Percentiles rank a stretch among this genome's conserved stretches.
Conservation (phyloP, 2,888 invertebrate genomes). For the Choristoneura rosaceana region DNA sequence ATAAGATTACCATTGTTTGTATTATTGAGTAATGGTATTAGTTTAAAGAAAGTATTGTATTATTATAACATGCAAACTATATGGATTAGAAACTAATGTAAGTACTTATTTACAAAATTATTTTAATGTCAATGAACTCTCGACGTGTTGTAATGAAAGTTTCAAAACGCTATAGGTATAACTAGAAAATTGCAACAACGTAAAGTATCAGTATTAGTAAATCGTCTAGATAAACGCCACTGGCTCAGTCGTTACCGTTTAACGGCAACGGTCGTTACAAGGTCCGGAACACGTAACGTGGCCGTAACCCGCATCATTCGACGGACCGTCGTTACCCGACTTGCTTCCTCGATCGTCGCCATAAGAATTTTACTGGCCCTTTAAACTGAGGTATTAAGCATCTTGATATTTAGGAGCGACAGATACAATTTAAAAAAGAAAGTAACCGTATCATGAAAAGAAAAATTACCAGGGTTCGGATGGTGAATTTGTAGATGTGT, state of each 20-base stretch:
- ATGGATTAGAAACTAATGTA: neutral
- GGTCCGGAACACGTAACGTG: constrained; percentile 60
- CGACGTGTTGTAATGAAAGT: neutral
- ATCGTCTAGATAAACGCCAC: constrained; percentile 64
- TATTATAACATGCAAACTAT: neutral
- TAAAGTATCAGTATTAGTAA: constrained; percentile 53
- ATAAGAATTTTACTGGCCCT: constrained; percentile 68
- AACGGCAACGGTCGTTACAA: constrained; percentile 60
- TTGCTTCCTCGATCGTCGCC: constrained; percentile 64
- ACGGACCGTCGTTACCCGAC: constrained; percentile 62
- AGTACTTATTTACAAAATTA: neutral
- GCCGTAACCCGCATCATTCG: constrained; percentile 67
- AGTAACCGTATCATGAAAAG: neutral
- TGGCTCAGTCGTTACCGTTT: constrained; percentile 61
- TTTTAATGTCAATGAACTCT: neutral
- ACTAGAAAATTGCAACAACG: constrained; percentile 9
- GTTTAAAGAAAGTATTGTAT: neutral
- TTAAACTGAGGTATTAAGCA: constrained; percentile 49
- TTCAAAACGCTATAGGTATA: neutral
- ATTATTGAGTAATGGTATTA: neutral
- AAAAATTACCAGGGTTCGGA: neutral
- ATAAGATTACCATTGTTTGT: neutral
- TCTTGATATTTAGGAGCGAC: constrained; percentile 27
- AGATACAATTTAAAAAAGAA: neutral
- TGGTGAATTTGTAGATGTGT: constrained; percentile 12